Conservation (phyloP, 2,888 invertebrate species). For the Aleiodes alternator region DNA sequence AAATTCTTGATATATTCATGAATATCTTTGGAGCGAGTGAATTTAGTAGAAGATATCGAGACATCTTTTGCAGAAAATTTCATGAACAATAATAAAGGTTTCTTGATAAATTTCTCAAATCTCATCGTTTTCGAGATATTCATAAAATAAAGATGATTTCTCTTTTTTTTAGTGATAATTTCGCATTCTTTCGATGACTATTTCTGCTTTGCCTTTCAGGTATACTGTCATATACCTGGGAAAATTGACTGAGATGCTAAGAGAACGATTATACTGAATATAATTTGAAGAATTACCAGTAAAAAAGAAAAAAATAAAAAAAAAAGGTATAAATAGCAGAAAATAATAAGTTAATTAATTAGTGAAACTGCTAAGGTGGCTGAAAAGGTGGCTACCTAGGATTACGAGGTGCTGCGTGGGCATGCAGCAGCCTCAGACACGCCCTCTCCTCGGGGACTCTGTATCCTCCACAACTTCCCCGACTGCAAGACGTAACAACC, state of each 20-base stretch:
- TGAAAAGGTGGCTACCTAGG: conserved; percentile 74
- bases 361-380: conserved; percentile 50
- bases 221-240: not conserved
- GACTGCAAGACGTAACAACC: conserved; percentile 72
- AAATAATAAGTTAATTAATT: not conserved
- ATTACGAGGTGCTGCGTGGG: conserved; percentile 75
- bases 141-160: too few species aligned
- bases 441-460: conserved; percentile 76
- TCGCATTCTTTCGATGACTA: too few species aligned
- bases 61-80: too few species aligned
- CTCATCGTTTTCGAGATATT: too few species aligned
- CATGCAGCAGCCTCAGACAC: conserved; percentile 76
- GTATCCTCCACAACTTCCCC: conserved; percentile 76
- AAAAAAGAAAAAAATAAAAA: conserved; percentile 47
- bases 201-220: too few species aligned
- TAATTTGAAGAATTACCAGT: conserved; percentile 27
- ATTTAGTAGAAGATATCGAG: too few species aligned
- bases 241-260: not conserved
- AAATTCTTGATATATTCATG: too few species aligned
- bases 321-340: conserved; percentile 32
- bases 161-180: too few species aligned
- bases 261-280: conserved; percentile 26
- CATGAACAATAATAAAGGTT: too few species aligned
- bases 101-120: too few species aligned
- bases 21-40: too few species aligned